Evolutionary conservation across 1,140 invertebrate genomes (phyloP).

Genomic region (Drosophila mojavensis): DNA sequence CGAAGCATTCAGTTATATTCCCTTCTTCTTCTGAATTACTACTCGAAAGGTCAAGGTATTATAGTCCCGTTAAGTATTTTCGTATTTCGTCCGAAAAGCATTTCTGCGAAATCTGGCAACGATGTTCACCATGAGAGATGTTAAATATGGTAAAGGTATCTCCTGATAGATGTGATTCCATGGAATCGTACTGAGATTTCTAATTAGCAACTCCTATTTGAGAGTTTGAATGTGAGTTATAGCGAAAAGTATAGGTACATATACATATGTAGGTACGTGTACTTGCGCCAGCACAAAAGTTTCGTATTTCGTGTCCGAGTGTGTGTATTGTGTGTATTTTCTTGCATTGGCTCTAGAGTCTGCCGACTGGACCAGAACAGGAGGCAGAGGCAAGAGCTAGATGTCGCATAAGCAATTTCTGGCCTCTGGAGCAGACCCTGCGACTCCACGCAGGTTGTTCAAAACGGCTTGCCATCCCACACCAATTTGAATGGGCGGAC

Average conservation of each 20-base stretch:
- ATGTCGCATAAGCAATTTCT: conserved; percentile 83
- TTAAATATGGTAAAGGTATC: no score
- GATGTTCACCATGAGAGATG: no score
- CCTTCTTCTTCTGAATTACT: no score
- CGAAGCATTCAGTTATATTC: no score
- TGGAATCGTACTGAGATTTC: no score
- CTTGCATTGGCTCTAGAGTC: conserved; percentile 42
- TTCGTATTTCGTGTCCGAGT: conserved; percentile 17
- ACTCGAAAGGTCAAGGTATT: no score
- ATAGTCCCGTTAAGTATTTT: no score
- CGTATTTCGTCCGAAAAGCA: no score
- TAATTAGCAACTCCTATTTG: no score
- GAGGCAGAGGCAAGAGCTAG: conserved; percentile 64
- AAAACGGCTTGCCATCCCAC: conserved; percentile 60
- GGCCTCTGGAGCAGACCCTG: conserved; percentile 35
- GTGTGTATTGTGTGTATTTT: conserved; percentile 38
- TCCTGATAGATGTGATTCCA: no score
- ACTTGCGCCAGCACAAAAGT: neutral
- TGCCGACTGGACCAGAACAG: conserved; percentile 56
- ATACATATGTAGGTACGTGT: neutral
- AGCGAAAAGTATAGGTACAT: conserved; percentile 41
- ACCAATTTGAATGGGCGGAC: conserved; percentile 49
- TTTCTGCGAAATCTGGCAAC: no score
- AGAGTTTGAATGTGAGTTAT: conserved; percentile 33
- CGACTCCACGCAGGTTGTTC: conserved; percentile 28